Evolutionary conservation across 2,113 vertebrate genomes (phyloP), one percentile per base, ranked within the genome.

Genomic region (Rhadina sibilatrix): DNA sequence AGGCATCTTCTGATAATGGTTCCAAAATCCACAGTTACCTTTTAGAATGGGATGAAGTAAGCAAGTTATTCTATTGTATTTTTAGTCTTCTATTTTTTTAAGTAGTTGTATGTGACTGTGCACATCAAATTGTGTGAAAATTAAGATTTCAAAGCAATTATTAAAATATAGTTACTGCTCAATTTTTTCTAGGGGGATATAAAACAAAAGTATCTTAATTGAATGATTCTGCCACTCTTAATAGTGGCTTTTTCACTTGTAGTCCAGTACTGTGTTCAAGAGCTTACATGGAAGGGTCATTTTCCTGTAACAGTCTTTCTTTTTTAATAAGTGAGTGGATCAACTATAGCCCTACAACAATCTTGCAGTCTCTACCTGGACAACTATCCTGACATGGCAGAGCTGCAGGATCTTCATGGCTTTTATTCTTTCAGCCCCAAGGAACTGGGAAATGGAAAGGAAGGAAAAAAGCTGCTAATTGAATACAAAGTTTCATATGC

Each of bases 11-110:
- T 97, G 99, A 99, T 98, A 99, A 99, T 70, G 99, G 99, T 79
- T 99, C 98, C 93, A 99, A 99, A 98, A 99, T 99, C 97, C 98
- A 99, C 92, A 99, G 98, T 97, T 99, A 99, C 95, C 94, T 98
- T 97, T 98, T 99, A 64, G 98, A 99, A 66, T 99, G 99, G 99
- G 99, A 99, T 95, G 98, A 99, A 98, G 99, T 99, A 98, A 98
- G 98, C 94, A 94, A 90, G 37, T 96, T 75, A 70, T 31, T 93
- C 20, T 71, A 28, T 50, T 93, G 47, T 68, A 23, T 65, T 93
- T 88, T 93, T 42, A 42, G 37, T 72, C 54, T 44, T 71, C 12
- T 79, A 1, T 1, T 24, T 72, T 70, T 68, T 27, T 2, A 42
- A 83, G 49, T n/a, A 44, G 6, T 18, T 61, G 3, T 69, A 8